A percentile compares a stretch with the other conserved stretches of the same genome.
Conservation (phyloP, 2,888 invertebrate species). For the Synergus laeviventris region DNA sequence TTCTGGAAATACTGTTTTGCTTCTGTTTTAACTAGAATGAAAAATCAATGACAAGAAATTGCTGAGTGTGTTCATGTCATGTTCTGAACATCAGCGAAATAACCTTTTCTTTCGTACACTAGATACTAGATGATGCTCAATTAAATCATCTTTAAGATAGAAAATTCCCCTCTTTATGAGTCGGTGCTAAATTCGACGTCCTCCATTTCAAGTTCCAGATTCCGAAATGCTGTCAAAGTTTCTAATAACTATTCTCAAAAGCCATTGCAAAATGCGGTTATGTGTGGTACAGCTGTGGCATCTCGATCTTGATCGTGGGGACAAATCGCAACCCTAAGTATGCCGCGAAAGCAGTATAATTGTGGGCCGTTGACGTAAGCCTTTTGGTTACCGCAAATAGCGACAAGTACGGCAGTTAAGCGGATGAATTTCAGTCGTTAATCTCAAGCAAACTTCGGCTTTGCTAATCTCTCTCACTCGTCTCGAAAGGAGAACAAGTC, state of each 20-base stretch:
- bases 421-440: slow-evolving; percentile 54
- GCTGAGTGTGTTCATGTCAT: slow-evolving; percentile 12
- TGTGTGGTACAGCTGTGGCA: slow-evolving; percentile 25
- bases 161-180: background rate
- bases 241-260: slow-evolving; percentile 6
- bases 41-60: slow-evolving; percentile 25
- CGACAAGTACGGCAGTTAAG: slow-evolving; percentile 49
- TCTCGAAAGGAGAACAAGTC: slow-evolving; percentile 54
- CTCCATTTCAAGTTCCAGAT: slow-evolving; percentile 11
- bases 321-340: slow-evolving; percentile 12
- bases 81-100: background rate
- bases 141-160: background rate
- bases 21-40: background rate
- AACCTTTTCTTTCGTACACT: background rate
- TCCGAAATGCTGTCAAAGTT: slow-evolving; percentile 17
- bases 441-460: slow-evolving; percentile 55
- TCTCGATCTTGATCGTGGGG: slow-evolving; percentile 30
- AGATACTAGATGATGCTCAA: background rate
- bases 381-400: slow-evolving; percentile 36
- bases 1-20: slow-evolving; percentile 24
- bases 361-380: slow-evolving; percentile 29
- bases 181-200: slow-evolving; percentile 8
- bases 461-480: slow-evolving; percentile 55
- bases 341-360: slow-evolving; percentile 42
- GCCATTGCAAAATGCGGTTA: slow-evolving; percentile 21